Evolutionary conservation across 2,113 vertebrate species (phyloP), one percentile per base, ranked within the genome.

Genomic region (Collichthys lucidus): DNA sequence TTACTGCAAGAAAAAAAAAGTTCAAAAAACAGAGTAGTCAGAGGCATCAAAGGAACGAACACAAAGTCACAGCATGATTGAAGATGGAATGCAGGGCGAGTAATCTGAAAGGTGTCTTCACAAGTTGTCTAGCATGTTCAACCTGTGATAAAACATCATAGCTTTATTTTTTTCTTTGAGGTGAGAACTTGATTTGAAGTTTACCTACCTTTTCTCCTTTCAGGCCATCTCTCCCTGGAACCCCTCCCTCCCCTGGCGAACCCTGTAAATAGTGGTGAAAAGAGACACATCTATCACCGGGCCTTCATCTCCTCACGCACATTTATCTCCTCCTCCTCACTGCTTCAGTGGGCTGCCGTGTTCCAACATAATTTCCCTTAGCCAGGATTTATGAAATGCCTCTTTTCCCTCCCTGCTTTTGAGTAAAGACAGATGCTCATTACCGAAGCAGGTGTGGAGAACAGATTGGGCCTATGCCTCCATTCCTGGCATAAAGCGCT

Each of bases 121-220:
- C 79, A 72, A 85, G 80, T 61, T 82, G 77, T 83, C 72, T 83
- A 24, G 49, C 53, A 75, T 87, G 91, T 74, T 93, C 69, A 81
- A 74, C 66, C 74, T 78, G 82, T 90, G 82, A 89, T 90, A 76
- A 89, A 90, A 91, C 69, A 87, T 86, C 88, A 85, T 14, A 76
- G 83, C 72, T 49, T 62, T 42, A 22, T 74, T 77, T 88, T 89
- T 91, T 72, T 77, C 76, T 89, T 86, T 79, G 66, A 88, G 83
- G 74, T 55, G 69, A 80, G 72, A 74, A 74, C 66, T 84, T 78
- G 74, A 83, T 90, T 89, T 89, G 79, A 90, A 83, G 92, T 91
- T 77, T 95, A 96, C 96, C 95, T 97, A 98, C 98, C 97, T 99
- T 99, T 80, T 97, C 96, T 94, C 98, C 98, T 96, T 97, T 99